Evolutionary conservation across 2,113 vertebrate genomes (phyloP), one percentile per base, ranked within the genome.

Genomic region (Sinocyclocheilus anophthalmus): DNA sequence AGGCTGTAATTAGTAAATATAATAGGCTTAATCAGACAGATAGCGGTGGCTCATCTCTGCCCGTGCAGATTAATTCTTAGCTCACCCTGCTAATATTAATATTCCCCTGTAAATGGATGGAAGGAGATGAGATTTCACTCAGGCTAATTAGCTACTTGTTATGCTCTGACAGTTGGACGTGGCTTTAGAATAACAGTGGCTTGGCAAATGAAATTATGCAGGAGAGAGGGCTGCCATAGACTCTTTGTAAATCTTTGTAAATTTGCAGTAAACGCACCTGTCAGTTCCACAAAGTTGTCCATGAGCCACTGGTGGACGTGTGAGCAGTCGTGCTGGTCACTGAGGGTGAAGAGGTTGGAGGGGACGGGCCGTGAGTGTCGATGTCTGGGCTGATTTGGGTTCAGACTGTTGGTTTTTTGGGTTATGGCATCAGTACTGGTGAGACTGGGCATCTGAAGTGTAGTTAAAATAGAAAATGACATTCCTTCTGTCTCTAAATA

Each of bases 311-410:
- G 67, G 50, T 81, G 87, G 30, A 89, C 90, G 4, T 65, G 70
- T 42, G 1, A 18, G 85, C 93, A 92, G 91, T 99, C 97, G 3
- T 94, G 87, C 1, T 91, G 89, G 0, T 97, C 93, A 0, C 95
- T 96, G 85, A 98, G 95, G 77, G 93, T 95, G 89, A 99, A 95
- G 67, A 96, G 94, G 91, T 99, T 99, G 87, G 93, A 90, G 30
- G 97, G 97, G 26, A 95, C 85, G 14, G 89, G 86, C 1, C 93
- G 93, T 0, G 22, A 72, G 90, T 94, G 94, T 6, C 87, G 69
- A 10, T 42, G 9, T 42, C 37, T 73, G 37, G 85, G 70, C 10
- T 53, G 65, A 0, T 84, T 53, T 1, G 37, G 7, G 61, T 91
- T 89, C 70, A 95, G 92, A 73, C 87, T 90, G 42, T 91, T 94